These are phyloP conservation scores for Psophia crepitans DNA, from an alignment of 2,113 vertebrate species.

Conservation along the genomic window DNA sequence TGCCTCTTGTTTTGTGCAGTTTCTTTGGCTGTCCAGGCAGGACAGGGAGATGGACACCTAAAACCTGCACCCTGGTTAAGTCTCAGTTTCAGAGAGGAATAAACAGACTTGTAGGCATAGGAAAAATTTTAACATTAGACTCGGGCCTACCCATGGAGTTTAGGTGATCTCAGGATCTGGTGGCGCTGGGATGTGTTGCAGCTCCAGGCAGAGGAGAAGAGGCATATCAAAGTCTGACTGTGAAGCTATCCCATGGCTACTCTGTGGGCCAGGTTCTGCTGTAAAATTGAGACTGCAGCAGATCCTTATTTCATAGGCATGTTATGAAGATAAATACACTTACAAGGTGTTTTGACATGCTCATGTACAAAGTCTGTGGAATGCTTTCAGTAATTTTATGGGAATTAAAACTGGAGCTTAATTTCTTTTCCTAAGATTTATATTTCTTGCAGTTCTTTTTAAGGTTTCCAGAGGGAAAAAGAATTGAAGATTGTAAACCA, in stretches of 20 bases:
- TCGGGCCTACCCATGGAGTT: background rate
- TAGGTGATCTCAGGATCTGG: background rate
- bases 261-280: background rate
- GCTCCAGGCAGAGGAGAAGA: background rate
- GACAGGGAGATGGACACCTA: too few species aligned
- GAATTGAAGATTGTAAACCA: slow-evolving; percentile 13
- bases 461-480: slow-evolving; percentile 36
- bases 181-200: background rate
- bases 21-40: background rate
- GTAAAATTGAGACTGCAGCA: background rate
- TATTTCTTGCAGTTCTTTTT: background rate
- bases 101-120: background rate
- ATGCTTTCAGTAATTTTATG: background rate
- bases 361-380: background rate
- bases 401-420: slow-evolving; percentile 8
- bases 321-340: background rate
- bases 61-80: background rate
- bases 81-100: background rate
- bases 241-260: background rate
- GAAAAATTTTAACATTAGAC: background rate
- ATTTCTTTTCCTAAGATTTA: slow-evolving; percentile 22
- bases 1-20: background rate
- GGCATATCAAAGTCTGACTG: background rate
- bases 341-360: background rate
- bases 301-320: background rate